These are phyloP conservation scores for Pedionomus torquatus DNA, from an alignment of 2,113 vertebrate species.

Conservation along the genomic window DNA sequence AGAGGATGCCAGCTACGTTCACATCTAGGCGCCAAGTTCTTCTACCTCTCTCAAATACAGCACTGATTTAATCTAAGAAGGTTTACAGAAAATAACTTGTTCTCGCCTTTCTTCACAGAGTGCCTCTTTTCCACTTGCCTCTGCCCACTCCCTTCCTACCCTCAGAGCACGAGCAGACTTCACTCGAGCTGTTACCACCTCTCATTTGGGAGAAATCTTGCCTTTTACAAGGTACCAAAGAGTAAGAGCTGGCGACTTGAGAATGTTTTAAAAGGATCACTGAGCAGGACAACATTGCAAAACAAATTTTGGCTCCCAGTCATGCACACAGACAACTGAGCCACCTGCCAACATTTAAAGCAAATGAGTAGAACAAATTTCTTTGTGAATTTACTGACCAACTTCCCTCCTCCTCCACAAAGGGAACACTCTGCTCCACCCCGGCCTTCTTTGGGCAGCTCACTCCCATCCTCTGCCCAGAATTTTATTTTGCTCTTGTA, in stretches of 20 bases:
- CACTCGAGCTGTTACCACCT: not conserved
- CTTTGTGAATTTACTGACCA: not conserved
- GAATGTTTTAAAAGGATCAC: not conserved
- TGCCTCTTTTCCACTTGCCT: not conserved
- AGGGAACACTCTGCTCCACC: not conserved
- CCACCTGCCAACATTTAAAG: slow-evolving; percentile 16
- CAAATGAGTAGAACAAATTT: slow-evolving; percentile 15
- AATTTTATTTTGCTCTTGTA: not conserved
- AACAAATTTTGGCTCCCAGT: not conserved
- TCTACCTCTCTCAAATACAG: not conserved
- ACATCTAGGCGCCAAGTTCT: not conserved
- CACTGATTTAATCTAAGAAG: not conserved
- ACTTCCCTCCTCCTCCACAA: slow-evolving; percentile 14
- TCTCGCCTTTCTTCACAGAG: slow-evolving; percentile 15
- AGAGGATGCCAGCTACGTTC: not conserved
- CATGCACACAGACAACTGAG: not conserved
- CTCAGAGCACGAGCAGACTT: not conserved
- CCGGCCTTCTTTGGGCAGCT: not conserved
- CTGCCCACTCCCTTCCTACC: slow-evolving; percentile 24
- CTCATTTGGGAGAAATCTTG: not conserved
- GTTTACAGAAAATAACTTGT: slow-evolving; percentile 33
- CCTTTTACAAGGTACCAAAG: not conserved
- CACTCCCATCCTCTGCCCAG: not conserved
- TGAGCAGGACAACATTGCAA: not conserved
- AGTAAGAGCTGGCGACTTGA: not conserved